Base-by-base conservation (phyloP, 2,888 invertebrate genomes). In the Camponotus fellah region DNA sequence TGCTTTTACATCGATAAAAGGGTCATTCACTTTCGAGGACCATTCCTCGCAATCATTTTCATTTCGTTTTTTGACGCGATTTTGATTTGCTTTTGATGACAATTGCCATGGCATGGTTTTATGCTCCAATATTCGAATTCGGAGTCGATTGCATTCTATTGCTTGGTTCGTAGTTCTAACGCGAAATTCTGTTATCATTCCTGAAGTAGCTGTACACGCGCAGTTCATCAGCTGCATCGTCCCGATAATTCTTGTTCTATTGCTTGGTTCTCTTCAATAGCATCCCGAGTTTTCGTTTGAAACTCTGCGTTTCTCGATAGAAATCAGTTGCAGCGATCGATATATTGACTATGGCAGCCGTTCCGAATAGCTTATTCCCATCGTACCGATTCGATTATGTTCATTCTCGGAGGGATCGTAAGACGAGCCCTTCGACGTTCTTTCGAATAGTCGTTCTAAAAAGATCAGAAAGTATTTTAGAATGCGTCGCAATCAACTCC, bases 311-410 rank as follows among this genome's bases (percentile, higher is more conserved):
- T 80, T 76, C 71, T 72, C 56, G 69, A 82, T 87, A 80, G 76
- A 65, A 71, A 49, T 72, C 80, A 81, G 76, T 58, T 68, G 40
- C 14, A 32, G 17, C 69, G 79, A 79, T 80, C 76, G 86, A 86
- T 82, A 69, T 58, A 60, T 12, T 40, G 82, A 65, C 75, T 62
- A 72, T 74, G 65, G 62, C 40, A 37, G 34, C 32, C 34, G 26
- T 21, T 49, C 37, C 37, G 77, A 85, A 85, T 83, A n/a, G 80
- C 85, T 87, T 83, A 87, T 87, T 87, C 79, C 62, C 79, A 79
- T 87, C 68, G 80, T 66, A 46, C 62, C 72, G 46, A 75, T 64
- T 79, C 68, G 85, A 87, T 87, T 87, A 87, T 85, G 82, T 87
- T 84, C 72, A 80, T 83, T 87, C 82, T 71, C 64, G 79, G 58